A percentile compares a stretch with the other conserved stretches of the same genome.
These are phyloP conservation scores for Pteruthius melanotis DNA, from an alignment of 2,113 vertebrate genomes.

Conservation along the genomic window DNA sequence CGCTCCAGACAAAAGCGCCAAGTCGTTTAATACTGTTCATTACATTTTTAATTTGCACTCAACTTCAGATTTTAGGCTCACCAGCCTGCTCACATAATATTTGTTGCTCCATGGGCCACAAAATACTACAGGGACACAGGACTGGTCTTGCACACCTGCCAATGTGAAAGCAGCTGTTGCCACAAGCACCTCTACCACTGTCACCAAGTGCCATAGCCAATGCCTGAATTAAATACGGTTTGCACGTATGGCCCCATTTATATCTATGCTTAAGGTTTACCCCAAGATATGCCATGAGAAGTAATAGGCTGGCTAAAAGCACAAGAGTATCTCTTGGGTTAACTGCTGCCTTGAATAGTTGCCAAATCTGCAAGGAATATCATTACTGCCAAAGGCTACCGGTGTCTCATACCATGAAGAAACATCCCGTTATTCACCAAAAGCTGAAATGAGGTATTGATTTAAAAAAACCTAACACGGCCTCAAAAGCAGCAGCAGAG, in stretches of 20 bases:
- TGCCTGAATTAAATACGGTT: background rate
- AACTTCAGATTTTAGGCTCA: background rate
- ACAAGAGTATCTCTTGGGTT: background rate
- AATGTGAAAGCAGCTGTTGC: accelerated
- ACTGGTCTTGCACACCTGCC: background rate
- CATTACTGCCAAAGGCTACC: background rate
- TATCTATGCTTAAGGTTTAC: background rate
- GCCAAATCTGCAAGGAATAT: background rate
- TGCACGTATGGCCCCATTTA: accelerated
- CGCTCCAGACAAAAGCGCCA: background rate
- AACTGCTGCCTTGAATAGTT: no score
- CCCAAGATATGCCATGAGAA: background rate
- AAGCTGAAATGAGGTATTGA: accelerated
- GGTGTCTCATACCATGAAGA: accelerated
- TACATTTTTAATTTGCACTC: background rate
- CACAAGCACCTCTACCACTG: background rate
- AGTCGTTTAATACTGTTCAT: background rate
- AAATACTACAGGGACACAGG: background rate
- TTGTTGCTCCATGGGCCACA: background rate
- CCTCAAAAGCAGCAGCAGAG: background rate
- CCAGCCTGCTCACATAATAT: accelerated
- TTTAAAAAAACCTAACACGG: accelerated
- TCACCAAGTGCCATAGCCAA: accelerated
- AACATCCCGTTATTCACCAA: accelerated
- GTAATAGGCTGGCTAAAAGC: background rate